A percentile compares a stretch with the other conserved stretches of the same genome.
These are phyloP conservation scores for Calliphora vomitoria DNA, from an alignment of 2,888 invertebrate species.

Conservation along the genomic window DNA sequence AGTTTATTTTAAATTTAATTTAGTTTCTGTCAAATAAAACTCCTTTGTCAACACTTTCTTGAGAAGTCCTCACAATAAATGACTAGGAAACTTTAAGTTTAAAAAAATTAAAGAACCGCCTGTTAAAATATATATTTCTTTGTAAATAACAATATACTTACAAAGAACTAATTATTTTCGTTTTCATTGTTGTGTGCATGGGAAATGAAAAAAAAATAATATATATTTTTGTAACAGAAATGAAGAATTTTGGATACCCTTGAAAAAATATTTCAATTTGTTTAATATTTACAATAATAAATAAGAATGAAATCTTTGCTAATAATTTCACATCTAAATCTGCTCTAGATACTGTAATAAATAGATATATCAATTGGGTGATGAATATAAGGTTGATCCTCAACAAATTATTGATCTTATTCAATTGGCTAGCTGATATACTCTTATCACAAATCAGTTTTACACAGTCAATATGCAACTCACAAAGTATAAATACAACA, in stretches of 20 bases:
- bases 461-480: no score
- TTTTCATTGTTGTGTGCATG: background rate
- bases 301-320: no score
- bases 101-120: constrained; percentile 26
- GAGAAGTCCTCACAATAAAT: background rate
- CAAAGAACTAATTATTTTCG: constrained; percentile 34
- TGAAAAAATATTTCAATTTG: background rate
- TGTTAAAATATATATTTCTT: background rate
- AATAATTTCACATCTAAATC: no score
- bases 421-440: no score
- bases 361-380: no score
- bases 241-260: background rate
- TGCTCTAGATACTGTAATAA: no score
- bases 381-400: no score
- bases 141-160: constrained; percentile 6
- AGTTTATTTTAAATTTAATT: background rate
- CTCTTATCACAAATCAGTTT: no score
- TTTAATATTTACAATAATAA: no score
- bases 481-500: no score
- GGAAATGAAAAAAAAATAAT: background rate
- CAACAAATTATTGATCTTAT: no score
- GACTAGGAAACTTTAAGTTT: background rate
- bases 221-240: background rate
- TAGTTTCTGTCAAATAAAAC: background rate
- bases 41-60: constrained; percentile 16